These are phyloP conservation scores for Lycophotia porphyrea DNA, from an alignment of 2,888 invertebrate genomes.

Conservation along the genomic window DNA sequence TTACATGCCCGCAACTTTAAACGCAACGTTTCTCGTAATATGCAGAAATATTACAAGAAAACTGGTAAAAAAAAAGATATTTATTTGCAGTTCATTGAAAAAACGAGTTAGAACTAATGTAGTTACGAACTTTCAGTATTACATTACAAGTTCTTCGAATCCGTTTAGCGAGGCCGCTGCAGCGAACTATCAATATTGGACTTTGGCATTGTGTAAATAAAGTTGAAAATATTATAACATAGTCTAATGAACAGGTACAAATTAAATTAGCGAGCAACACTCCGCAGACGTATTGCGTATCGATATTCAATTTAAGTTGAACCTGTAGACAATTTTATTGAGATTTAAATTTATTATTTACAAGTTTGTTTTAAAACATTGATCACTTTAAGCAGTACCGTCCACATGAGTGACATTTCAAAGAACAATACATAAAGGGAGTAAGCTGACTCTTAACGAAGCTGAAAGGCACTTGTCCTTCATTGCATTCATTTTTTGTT, in stretches of 20 bases:
- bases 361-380: conserved; percentile 17
- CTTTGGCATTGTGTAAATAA: conserved; percentile 5
- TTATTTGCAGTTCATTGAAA: too few species aligned
- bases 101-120: not conserved
- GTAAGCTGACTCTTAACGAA: too few species aligned
- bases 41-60: not conserved
- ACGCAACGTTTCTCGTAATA: not conserved
- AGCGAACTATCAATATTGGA: not conserved
- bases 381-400: not conserved
- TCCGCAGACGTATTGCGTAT: not conserved
- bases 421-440: not conserved
- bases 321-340: not conserved
- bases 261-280: not conserved
- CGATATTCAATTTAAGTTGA: not conserved
- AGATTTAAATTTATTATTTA: conserved; percentile 16
- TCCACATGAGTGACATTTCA: not conserved
- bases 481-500: too few species aligned
- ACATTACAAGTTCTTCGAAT: too few species aligned
- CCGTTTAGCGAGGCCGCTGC: not conserved
- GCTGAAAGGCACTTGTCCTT: too few species aligned
- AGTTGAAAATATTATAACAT: conserved; percentile 6
- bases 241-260: not conserved
- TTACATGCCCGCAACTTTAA: too few species aligned
- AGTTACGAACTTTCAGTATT: not conserved
- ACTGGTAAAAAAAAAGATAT: not conserved